These are phyloP conservation scores for Drepanosiphum platanoidis DNA, from an alignment of 2,888 invertebrate genomes.

Conservation along the genomic window DNA sequence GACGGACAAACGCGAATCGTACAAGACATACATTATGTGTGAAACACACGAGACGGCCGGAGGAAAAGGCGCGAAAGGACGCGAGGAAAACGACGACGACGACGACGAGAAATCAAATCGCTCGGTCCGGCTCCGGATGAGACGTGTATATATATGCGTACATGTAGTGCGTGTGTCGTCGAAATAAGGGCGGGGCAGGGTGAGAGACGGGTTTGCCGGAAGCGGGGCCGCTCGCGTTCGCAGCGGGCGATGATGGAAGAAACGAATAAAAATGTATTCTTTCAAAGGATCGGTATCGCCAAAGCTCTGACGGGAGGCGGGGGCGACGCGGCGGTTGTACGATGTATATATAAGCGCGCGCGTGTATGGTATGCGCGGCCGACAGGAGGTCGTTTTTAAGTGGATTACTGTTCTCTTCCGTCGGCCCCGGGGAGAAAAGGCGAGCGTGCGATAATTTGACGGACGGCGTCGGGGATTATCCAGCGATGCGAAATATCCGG, in stretches of 20 bases:
- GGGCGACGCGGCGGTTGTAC: background rate
- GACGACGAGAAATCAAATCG: background rate
- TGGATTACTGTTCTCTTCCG: constrained; percentile 59
- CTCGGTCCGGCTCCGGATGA: background rate
- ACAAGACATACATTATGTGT: no score
- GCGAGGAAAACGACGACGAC: background rate
- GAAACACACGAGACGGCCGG: background rate
- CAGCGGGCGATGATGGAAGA: background rate
- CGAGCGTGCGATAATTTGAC: constrained; percentile 61
- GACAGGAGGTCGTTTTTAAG: constrained; percentile 61
- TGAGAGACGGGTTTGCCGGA: constrained; percentile 10
- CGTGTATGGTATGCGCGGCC: background rate
- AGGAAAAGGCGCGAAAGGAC: background rate
- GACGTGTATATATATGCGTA: background rate
- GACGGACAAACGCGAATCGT: background rate
- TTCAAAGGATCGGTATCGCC: constrained; percentile 33
- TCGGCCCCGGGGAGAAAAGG: constrained; percentile 9
- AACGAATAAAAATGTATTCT: constrained; percentile 31
- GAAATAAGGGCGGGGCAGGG: background rate
- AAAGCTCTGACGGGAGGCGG: background rate
- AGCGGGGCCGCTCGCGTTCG: background rate
- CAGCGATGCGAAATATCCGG: constrained; percentile 59
- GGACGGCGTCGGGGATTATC: constrained; percentile 60
- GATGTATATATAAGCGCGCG: no score
- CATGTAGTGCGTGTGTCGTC: background rate